Evolutionary conservation across 2,113 vertebrate species (phyloP).

Genomic region (Bufo gargarizans): DNA sequence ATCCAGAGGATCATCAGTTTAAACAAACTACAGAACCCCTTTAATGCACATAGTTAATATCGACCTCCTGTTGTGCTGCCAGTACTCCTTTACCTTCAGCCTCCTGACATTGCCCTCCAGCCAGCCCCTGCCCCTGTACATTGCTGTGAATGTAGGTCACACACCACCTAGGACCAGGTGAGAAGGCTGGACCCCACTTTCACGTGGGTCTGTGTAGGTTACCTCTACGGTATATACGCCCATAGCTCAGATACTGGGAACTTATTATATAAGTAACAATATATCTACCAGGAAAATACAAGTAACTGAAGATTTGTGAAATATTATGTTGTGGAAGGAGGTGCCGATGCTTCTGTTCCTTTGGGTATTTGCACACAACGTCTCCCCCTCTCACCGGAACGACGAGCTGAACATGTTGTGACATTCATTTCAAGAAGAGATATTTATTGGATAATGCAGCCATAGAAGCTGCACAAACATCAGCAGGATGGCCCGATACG

Average conservation of each 20-base stretch:
- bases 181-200: too few relatives aligned
- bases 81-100: too few relatives aligned
- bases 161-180: too few relatives aligned
- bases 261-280: background rate
- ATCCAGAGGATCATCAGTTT: too few relatives aligned
- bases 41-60: too few relatives aligned
- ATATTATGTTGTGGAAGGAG: background rate
- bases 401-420: conserved; percentile 39
- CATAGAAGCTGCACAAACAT: background rate
- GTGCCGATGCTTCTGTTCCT: background rate
- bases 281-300: background rate
- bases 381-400: background rate
- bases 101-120: too few relatives aligned
- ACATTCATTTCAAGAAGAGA: conserved; percentile 25
- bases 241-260: background rate
- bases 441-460: conserved; percentile 8
- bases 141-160: too few relatives aligned
- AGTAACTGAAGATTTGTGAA: background rate
- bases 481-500: background rate
- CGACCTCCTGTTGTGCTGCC: too few relatives aligned
- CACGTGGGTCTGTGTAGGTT: too few relatives aligned
- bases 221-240: too few relatives aligned
- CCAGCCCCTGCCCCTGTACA: too few relatives aligned
- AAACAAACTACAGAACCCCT: too few relatives aligned
- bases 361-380: conserved; percentile 5